Conservation (phyloP, 1,140 invertebrate genomes). For the Matsumurasca onukii region DNA sequence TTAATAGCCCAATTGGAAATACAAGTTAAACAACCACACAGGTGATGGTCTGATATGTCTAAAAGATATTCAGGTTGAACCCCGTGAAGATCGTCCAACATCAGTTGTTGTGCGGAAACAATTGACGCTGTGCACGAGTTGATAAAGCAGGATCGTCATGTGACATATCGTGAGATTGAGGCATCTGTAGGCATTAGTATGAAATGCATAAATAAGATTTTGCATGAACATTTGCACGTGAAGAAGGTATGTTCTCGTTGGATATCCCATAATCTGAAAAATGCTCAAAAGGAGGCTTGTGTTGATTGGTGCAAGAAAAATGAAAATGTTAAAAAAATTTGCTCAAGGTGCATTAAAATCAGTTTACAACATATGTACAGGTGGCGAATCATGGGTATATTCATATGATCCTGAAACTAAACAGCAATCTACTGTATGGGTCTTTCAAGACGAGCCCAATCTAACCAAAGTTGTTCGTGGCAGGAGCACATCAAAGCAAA, state of each 20-base stretch:
- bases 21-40: no score
- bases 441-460: slow-evolving; percentile 42
- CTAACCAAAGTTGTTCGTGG: slow-evolving; percentile 41
- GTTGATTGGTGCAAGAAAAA: slow-evolving; percentile 38
- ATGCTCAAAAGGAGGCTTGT: slow-evolving; percentile 34
- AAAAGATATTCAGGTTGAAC: slow-evolving; percentile 40
- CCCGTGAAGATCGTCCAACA: slow-evolving; percentile 40
- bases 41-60: no score
- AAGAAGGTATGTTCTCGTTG: slow-evolving; percentile 32
- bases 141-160: slow-evolving; percentile 34
- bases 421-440: slow-evolving; percentile 40
- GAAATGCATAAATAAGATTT: slow-evolving; percentile 33
- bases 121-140: slow-evolving; percentile 36
- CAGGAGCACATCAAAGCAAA: slow-evolving; percentile 37
- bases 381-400: slow-evolving; percentile 41
- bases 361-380: slow-evolving; percentile 37
- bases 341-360: slow-evolving; percentile 36
- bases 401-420: slow-evolving; percentile 42
- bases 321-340: slow-evolving; percentile 37
- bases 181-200: slow-evolving; percentile 38
- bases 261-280: slow-evolving; percentile 37
- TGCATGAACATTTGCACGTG: slow-evolving; percentile 21
- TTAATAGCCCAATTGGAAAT: no score
- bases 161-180: slow-evolving; percentile 29
- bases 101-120: slow-evolving; percentile 39